phyloP scores from a whole-genome alignment of 2,113 vertebrate genomes.

The Ceyx cyanopectus region DNA sequence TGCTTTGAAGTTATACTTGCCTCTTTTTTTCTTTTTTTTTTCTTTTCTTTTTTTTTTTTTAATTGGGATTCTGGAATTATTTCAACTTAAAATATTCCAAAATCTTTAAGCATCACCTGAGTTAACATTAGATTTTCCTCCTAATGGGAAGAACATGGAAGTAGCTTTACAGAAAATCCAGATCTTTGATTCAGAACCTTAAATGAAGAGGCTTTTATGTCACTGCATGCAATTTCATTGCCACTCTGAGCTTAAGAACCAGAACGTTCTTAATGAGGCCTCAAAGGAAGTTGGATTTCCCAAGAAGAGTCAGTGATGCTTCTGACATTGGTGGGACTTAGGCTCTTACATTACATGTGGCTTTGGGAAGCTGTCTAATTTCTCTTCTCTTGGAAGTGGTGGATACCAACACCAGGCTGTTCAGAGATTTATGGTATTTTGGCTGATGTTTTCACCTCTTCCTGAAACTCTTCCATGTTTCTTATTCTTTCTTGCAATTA shows the following conservation, averaged over 20 bases:
- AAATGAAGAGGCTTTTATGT: constrained; percentile 38
- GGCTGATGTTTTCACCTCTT: constrained; percentile 49
- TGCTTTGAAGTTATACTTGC: not conserved
- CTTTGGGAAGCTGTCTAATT: constrained; percentile 44
- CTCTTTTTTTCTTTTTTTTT: too few relatives aligned
- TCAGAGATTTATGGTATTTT: constrained; percentile 14
- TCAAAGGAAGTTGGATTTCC: constrained; percentile 47
- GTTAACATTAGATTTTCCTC: constrained; percentile 8
- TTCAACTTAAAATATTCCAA: not conserved
- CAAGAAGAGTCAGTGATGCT: constrained; percentile 3
- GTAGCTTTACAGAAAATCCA: constrained; percentile 37
- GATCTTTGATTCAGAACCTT: constrained; percentile 18
- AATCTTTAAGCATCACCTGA: not conserved
- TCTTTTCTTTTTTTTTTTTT: not conserved
- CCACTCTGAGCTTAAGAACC: constrained; percentile 56
- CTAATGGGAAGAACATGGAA: constrained; percentile 58
- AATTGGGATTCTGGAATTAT: not conserved
- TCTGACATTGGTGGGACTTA: constrained; percentile 19
- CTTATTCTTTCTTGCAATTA: constrained; percentile 44
- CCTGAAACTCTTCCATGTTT: constrained; percentile 67
- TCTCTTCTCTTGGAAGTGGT: constrained; percentile 38
- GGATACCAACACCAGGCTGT: constrained; percentile 13
- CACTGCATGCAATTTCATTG: constrained; percentile 51
- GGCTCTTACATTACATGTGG: not conserved
- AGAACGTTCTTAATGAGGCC: constrained; percentile 1